phyloP scores from a whole-genome alignment of 2,888 invertebrate genomes.

The Drosophila nr. perissopoda region DNA sequence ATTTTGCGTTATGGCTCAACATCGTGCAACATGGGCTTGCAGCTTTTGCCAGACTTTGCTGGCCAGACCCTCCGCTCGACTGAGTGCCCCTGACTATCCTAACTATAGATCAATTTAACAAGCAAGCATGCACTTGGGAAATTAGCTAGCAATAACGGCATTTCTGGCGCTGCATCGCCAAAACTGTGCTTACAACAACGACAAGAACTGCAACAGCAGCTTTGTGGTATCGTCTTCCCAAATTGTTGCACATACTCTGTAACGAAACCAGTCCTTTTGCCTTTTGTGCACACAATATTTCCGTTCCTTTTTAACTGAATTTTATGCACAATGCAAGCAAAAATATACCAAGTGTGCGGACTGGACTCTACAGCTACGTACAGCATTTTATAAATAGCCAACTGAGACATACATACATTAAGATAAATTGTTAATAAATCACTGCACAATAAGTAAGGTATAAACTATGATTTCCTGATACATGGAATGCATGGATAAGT shows the following conservation, averaged over 20 bases:
- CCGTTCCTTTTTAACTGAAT: conserved; percentile 22
- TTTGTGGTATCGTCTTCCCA: conserved; percentile 46
- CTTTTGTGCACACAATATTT: conserved; percentile 46
- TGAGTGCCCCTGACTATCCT: conserved; percentile 9
- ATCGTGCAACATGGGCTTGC: conserved; percentile 52
- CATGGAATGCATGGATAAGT: background rate
- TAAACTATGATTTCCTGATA: background rate
- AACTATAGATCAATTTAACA: conserved; percentile 77
- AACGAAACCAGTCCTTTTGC: conserved; percentile 41
- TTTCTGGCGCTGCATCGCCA: conserved; percentile 63
- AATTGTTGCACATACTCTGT: conserved; percentile 56
- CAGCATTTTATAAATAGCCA: conserved; percentile 16
- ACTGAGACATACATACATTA: conserved; percentile 5
- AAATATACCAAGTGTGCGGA: conserved; percentile 40
- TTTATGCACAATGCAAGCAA: conserved; percentile 47
- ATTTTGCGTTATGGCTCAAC: conserved; percentile 61
- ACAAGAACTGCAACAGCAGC: conserved; percentile 25
- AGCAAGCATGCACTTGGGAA: conserved; percentile 79
- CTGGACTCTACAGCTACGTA: conserved; percentile 6
- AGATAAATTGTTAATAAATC: conserved; percentile 25
- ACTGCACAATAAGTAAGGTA: background rate
- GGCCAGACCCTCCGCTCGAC: background rate
- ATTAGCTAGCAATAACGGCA: conserved; percentile 73
- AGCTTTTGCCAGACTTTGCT: conserved; percentile 28
- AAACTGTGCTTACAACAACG: conserved; percentile 39